Evolutionary conservation across 2,888 invertebrate species (phyloP).

Genomic region (Hetaerina titia): DNA sequence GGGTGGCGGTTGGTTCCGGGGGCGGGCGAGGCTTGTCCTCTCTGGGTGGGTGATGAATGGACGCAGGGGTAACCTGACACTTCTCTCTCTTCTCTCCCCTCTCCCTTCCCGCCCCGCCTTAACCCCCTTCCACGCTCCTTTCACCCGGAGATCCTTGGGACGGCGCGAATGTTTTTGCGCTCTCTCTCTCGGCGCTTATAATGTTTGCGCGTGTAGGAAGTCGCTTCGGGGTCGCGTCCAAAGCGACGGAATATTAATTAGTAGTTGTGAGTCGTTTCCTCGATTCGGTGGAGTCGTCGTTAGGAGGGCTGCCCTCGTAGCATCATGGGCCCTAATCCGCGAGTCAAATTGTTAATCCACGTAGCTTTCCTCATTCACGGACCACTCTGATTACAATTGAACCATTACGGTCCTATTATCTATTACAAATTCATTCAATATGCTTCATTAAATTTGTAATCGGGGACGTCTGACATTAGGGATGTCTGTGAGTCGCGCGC

Average conservation of each 20-base stretch:
- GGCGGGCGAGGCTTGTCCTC: neutral
- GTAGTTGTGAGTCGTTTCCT: too few relatives aligned
- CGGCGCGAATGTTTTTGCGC: neutral
- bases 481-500: too few relatives aligned
- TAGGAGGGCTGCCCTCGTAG: too few relatives aligned
- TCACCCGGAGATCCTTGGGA: neutral
- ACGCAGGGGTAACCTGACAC: conserved; percentile 36
- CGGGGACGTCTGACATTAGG: too few relatives aligned
- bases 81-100: neutral
- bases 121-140: neutral
- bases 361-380: too few relatives aligned
- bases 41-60: conserved; percentile 56
- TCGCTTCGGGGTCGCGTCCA: neutral
- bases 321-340: too few relatives aligned
- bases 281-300: too few relatives aligned
- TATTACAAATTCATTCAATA: too few relatives aligned
- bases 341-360: too few relatives aligned
- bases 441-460: too few relatives aligned
- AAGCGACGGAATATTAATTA: conserved; percentile 41
- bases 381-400: too few relatives aligned
- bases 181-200: neutral
- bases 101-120: neutral
- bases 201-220: neutral
- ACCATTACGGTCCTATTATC: too few relatives aligned
- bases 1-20: conserved; percentile 25